Conservation (phyloP, 37 sponge, comb jelly and placozoan genomes). For the Haliclona indistincta region DNA sequence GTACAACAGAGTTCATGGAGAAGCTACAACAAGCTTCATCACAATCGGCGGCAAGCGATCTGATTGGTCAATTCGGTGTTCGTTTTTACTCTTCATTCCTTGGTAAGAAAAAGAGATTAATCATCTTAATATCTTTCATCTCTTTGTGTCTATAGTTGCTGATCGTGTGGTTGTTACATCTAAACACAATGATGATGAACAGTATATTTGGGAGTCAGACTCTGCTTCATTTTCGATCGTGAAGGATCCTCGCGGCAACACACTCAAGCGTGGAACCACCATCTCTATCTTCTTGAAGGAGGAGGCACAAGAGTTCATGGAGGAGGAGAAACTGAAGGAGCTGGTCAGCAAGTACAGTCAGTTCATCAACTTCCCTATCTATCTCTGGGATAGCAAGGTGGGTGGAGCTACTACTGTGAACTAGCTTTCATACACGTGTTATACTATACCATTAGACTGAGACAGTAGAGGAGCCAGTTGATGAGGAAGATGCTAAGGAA, state of each 20-base stretch:
- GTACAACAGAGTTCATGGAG: slow-evolving; percentile 95
- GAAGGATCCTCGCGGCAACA: slow-evolving; percentile 90
- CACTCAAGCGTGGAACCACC: slow-evolving; percentile 93
- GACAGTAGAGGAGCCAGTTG: too few relatives aligned
- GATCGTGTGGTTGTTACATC: slow-evolving; percentile 96
- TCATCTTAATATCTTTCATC: too few relatives aligned
- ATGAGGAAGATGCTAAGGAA: too few relatives aligned
- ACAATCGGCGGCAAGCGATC: slow-evolving; percentile 56
- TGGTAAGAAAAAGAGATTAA: slow-evolving; percentile 50
- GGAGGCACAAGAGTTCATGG: slow-evolving; percentile 91
- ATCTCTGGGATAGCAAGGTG: slow-evolving; percentile 97
- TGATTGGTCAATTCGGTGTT: slow-evolving; percentile 99
- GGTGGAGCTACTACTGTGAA: too few relatives aligned
- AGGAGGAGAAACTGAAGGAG: slow-evolving; percentile 67
- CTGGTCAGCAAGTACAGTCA: slow-evolving; percentile 95
- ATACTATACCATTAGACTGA: too few relatives aligned
- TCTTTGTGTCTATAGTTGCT: slow-evolving; percentile 61
- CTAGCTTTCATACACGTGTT: too few relatives aligned
- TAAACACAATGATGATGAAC: slow-evolving; percentile 94
- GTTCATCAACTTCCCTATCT: slow-evolving; percentile 99
- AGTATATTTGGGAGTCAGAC: slow-evolving; percentile 96
- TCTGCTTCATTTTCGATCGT: slow-evolving; percentile 82
- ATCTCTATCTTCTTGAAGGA: slow-evolving; percentile 94
- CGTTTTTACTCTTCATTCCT: slow-evolving; percentile 99
- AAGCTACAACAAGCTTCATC: slow-evolving; percentile 58